Evolutionary conservation across 2,888 invertebrate species (phyloP).

Genomic region (Dasysyrphus tricinctus): DNA sequence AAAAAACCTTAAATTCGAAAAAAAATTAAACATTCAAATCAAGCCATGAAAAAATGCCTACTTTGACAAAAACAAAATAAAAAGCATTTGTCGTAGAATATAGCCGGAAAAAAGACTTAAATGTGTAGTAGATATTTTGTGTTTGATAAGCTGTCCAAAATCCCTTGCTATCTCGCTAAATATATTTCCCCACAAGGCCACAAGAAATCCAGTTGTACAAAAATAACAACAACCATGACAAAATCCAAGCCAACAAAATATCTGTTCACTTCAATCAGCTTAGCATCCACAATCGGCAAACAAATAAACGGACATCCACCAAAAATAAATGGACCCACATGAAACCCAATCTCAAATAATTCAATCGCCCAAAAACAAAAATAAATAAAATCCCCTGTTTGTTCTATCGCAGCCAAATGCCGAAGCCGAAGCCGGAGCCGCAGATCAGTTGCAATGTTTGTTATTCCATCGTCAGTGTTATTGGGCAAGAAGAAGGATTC

Average conservation of each 20-base stretch:
- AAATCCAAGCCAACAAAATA: conserved; percentile 24
- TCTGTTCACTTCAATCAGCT: conserved; percentile 32
- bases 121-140: not conserved
- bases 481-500: conserved; percentile 53
- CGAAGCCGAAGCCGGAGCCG: conserved; percentile 19
- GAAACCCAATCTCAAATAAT: conserved; percentile 60
- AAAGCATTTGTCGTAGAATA: not conserved
- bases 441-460: conserved; percentile 70
- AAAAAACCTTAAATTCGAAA: too few relatives aligned
- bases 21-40: too few relatives aligned
- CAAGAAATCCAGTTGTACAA: not conserved
- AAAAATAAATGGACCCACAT: conserved; percentile 24
- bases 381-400: conserved; percentile 58
- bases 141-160: conserved; percentile 24
- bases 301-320: conserved; percentile 42
- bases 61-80: not conserved
- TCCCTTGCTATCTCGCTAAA: not conserved
- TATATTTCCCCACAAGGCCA: not conserved
- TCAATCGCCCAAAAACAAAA: conserved; percentile 55
- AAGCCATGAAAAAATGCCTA: too few relatives aligned
- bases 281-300: conserved; percentile 46
- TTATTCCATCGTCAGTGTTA: conserved; percentile 46
- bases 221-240: conserved; percentile 10
- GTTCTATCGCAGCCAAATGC: conserved; percentile 48
- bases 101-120: not conserved